Conservation (phyloP, 2,797 vertebrate species). For the Cottoperca gobio region DNA sequence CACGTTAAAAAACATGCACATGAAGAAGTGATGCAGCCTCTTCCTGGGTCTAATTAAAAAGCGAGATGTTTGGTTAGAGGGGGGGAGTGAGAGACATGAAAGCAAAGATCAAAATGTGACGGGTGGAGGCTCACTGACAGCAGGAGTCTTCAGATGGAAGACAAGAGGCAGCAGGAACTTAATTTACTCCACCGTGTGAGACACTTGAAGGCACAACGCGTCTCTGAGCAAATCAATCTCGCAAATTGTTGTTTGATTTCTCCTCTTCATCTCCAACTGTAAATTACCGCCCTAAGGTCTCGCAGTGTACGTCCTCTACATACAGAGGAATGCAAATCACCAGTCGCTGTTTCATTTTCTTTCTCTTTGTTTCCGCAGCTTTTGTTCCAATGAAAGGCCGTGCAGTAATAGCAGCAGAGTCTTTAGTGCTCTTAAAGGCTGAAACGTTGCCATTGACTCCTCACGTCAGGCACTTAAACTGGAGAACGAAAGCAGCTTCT, state of each 20-base stretch:
- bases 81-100: slow-evolving; percentile 31
- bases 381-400: not conserved
- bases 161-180: slow-evolving; percentile 43
- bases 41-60: slow-evolving; percentile 59
- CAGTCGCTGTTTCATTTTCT: not conserved
- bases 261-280: slow-evolving; percentile 27
- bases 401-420: not conserved
- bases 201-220: slow-evolving; percentile 26
- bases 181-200: slow-evolving; percentile 34
- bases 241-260: slow-evolving; percentile 45
- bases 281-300: slow-evolving; percentile 28
- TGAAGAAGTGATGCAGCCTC: slow-evolving; percentile 9
- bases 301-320: not conserved
- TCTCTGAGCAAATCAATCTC: slow-evolving; percentile 28
- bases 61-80: slow-evolving; percentile 39
- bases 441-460: slow-evolving; percentile 2
- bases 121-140: slow-evolving; percentile 38
- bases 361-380: not conserved
- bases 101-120: slow-evolving; percentile 42
- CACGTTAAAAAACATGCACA: too few relatives aligned
- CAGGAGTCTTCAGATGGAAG: slow-evolving; percentile 41
- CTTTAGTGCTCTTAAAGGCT: slow-evolving; percentile 2
- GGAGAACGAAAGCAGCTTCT: slow-evolving; percentile 9
- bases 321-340: slow-evolving; percentile 1
- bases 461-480: not conserved